Conservation (phyloP, 1,140 invertebrate genomes). For the Saccostrea glomerata region DNA sequence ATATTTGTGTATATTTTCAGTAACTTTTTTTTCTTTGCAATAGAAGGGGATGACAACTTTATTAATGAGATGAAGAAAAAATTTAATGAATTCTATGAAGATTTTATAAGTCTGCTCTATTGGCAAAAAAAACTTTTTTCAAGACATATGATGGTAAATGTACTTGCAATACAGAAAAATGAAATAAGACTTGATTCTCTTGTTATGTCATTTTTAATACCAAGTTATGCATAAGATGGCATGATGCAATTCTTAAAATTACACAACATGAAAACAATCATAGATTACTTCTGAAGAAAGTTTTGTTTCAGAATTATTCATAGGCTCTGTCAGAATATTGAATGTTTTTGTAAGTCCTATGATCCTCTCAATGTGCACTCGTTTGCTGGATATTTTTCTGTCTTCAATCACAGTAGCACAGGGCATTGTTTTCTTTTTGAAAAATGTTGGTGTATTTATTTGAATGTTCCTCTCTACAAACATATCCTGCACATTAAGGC, state of each 20-base stretch:
- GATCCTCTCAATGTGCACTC: neutral
- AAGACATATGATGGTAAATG: neutral
- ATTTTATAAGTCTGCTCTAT: too few relatives aligned
- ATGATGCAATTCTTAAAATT: conserved; percentile 46
- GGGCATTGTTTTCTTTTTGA: too few relatives aligned
- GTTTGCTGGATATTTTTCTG: too few relatives aligned
- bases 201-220: neutral
- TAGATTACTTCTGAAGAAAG: conserved; percentile 47
- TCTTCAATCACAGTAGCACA: too few relatives aligned
- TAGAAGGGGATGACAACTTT: conserved; percentile 42
- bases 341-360: too few relatives aligned
- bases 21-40: conserved; percentile 41
- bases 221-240: conserved; percentile 7
- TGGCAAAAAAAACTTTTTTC: too few relatives aligned
- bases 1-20: conserved; percentile 52
- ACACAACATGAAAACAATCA: conserved; percentile 45
- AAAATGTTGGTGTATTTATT: too few relatives aligned
- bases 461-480: conserved; percentile 55
- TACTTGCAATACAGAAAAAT: neutral
- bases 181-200: neutral
- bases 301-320: conserved; percentile 51
- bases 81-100: too few relatives aligned
- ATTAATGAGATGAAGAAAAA: too few relatives aligned
- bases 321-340: conserved; percentile 44
- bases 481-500: conserved; percentile 60